Conservation (phyloP, 2,888 invertebrate species). For the Chloroclysta siterata region DNA sequence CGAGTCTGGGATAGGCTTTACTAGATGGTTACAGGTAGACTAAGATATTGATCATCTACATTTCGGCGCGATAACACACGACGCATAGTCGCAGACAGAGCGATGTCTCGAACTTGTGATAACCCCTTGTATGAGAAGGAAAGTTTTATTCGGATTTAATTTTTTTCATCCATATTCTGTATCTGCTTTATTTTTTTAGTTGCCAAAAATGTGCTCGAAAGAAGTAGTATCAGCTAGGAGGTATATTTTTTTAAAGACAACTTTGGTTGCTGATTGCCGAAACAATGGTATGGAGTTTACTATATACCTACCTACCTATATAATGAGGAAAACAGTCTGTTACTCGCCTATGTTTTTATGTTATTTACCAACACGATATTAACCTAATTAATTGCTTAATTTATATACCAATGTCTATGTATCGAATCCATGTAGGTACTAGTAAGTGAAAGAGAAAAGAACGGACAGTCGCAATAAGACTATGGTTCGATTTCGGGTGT, state of each 20-base stretch:
- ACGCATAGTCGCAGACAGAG: conserved; percentile 9
- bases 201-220: neutral
- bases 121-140: neutral
- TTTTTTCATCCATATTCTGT: neutral
- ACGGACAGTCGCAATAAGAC: neutral
- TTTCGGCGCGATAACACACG: conserved; percentile 22
- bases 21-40: conserved; percentile 22
- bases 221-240: too few species aligned
- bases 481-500: neutral
- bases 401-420: too few species aligned
- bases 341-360: too few species aligned
- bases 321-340: too few species aligned
- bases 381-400: too few species aligned
- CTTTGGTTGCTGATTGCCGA: too few species aligned
- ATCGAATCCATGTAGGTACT: neutral
- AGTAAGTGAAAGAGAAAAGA: neutral
- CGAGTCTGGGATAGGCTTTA: conserved; percentile 15
- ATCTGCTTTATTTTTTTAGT: neutral
- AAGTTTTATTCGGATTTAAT: neutral
- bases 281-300: too few species aligned
- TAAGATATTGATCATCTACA: conserved; percentile 30
- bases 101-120: conserved; percentile 12
- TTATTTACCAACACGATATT: too few species aligned
- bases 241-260: too few species aligned
- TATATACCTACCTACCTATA: too few species aligned